Conservation (phyloP, 2,888 invertebrate species). For the Athalia rosae region DNA sequence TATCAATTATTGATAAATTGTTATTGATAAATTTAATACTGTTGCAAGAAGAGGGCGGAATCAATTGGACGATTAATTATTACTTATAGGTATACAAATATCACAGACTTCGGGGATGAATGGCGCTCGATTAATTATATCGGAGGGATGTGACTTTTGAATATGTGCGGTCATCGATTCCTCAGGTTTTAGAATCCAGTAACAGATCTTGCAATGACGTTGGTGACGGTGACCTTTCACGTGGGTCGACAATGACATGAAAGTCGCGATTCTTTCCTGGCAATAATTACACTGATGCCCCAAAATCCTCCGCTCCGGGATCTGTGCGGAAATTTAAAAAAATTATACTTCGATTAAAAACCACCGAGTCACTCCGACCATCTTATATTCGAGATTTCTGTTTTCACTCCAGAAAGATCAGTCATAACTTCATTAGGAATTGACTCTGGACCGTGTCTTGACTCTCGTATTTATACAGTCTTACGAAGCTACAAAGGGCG, state of each 20-base stretch:
- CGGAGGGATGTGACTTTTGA: slow-evolving; percentile 48
- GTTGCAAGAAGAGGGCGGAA: too few species aligned
- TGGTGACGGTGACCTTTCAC: slow-evolving; percentile 60
- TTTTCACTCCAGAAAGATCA: too few species aligned
- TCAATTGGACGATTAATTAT: too few species aligned
- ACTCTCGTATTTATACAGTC: too few species aligned
- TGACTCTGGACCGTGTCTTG: too few species aligned
- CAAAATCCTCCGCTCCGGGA: slow-evolving; percentile 53
- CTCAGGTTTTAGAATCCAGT: slow-evolving; percentile 59
- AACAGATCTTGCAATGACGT: slow-evolving; percentile 61
- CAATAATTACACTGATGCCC: slow-evolving; percentile 62
- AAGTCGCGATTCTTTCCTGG: slow-evolving; percentile 61
- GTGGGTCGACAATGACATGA: slow-evolving; percentile 63
- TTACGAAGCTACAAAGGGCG: too few species aligned
- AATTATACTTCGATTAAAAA: neutral
- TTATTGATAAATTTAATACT: too few species aligned
- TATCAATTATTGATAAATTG: too few species aligned
- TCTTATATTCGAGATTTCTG: too few species aligned
- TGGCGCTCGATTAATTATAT: neutral
- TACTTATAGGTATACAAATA: neutral
- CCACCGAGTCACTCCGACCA: too few species aligned
- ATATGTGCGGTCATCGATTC: slow-evolving; percentile 61
- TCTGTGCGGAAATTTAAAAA: slow-evolving; percentile 46
- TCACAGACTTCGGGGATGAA: neutral
- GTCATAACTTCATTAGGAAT: too few species aligned